phyloP scores from a whole-genome alignment of 2,888 invertebrate species.

The Muschampia plurimacula region DNA sequence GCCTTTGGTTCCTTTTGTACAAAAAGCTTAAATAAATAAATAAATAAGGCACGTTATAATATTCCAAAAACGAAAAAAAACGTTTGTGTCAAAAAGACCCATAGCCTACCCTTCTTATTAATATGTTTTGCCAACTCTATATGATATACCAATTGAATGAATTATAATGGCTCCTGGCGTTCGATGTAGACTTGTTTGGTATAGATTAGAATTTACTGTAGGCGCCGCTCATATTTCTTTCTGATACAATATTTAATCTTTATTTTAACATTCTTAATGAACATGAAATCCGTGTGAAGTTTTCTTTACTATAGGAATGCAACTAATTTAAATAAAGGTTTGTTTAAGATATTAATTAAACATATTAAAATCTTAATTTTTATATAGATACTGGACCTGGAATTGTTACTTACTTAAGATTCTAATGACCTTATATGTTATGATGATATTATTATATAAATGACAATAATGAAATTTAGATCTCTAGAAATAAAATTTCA shows the following conservation, averaged over 20 bases:
- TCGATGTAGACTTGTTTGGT: constrained; percentile 64
- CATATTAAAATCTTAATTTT: too few relatives aligned
- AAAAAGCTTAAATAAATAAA: too few relatives aligned
- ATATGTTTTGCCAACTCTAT: constrained; percentile 1
- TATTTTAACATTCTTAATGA: constrained; percentile 5
- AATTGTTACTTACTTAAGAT: too few relatives aligned
- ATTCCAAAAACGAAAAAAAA: too few relatives aligned
- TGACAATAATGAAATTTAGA: too few relatives aligned
- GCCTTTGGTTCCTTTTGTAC: too few relatives aligned
- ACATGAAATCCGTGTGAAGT: background rate
- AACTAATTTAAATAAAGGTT: background rate
- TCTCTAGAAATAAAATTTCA: too few relatives aligned
- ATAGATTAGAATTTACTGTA: constrained; percentile 68
- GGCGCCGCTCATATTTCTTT: constrained; percentile 60
- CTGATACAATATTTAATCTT: background rate
- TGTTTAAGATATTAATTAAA: background rate
- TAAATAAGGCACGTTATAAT: too few relatives aligned
- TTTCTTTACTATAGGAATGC: background rate
- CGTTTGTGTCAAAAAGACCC: background rate
- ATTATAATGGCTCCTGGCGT: constrained; percentile 81
- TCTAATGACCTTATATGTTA: too few relatives aligned
- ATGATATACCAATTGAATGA: constrained; percentile 79
- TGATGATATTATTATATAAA: too few relatives aligned
- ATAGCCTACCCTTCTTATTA: background rate
- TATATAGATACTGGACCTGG: too few relatives aligned